phyloP scores from a whole-genome alignment of 2,888 invertebrate genomes.

The Metopia argyrocephala region DNA sequence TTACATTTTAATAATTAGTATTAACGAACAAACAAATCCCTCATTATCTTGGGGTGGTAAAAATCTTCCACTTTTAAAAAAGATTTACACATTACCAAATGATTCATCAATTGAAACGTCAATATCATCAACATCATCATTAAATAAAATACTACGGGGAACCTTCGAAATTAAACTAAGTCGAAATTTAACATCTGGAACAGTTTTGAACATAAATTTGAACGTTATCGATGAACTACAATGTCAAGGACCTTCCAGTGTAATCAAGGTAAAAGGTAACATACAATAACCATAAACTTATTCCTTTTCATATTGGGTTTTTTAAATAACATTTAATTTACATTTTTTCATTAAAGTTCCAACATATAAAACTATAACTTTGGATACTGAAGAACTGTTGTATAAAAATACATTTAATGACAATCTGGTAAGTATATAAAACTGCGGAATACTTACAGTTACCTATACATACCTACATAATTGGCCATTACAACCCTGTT shows the following conservation, averaged over 20 bases:
- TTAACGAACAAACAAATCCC: conserved; percentile 73
- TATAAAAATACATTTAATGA: too few relatives aligned
- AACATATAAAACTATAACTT: too few relatives aligned
- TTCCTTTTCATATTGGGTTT: neutral
- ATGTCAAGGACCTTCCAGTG: conserved; percentile 70
- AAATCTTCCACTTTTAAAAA: conserved; percentile 68
- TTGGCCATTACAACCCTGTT: too few relatives aligned
- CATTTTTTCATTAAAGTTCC: conserved; percentile 33
- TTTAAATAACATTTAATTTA: neutral
- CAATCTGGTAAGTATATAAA: conserved; percentile 1
- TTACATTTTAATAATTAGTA: conserved; percentile 64
- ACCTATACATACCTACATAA: too few relatives aligned
- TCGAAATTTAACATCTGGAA: conserved; percentile 52
- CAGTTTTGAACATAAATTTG: conserved; percentile 69
- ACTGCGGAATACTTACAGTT: too few relatives aligned
- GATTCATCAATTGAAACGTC: conserved; percentile 42
- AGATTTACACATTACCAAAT: conserved; percentile 69
- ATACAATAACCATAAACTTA: neutral
- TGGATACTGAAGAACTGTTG: too few relatives aligned
- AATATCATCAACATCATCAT: neutral
- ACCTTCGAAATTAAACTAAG: conserved; percentile 58
- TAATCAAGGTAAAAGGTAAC: conserved; percentile 70
- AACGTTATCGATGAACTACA: conserved; percentile 70
- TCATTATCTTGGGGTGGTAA: conserved; percentile 75
- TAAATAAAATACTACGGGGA: conserved; percentile 62